A percentile compares a stretch with the other conserved stretches of the same genome.
phyloP scores from a whole-genome alignment of 1,140 invertebrate species.

The Chelonus insularis region DNA sequence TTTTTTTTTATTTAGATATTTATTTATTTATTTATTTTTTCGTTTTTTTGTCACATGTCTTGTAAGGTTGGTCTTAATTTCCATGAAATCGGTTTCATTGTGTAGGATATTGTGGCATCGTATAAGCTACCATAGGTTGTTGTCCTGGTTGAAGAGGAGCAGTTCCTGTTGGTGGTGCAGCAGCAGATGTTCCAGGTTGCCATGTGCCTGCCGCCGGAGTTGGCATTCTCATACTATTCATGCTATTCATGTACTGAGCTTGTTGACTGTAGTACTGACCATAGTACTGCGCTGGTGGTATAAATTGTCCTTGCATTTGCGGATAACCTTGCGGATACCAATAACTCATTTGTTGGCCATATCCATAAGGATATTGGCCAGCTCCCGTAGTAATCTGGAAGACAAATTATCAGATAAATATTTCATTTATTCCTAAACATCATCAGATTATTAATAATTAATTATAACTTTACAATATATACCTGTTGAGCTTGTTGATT shows the following conservation, averaged over 20 bases:
- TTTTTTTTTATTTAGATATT: constrained; percentile 1
- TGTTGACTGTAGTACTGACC: constrained; percentile 65
- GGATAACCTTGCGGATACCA: constrained; percentile 76
- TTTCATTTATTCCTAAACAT: background rate
- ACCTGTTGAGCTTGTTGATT: constrained; percentile 64
- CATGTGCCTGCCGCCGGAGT: constrained; percentile 61
- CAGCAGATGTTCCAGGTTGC: constrained; percentile 59
- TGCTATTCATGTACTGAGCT: constrained; percentile 60
- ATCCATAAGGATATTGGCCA: constrained; percentile 70
- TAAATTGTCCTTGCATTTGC: constrained; percentile 61
- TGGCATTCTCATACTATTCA: constrained; percentile 62
- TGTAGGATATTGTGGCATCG: constrained; percentile 78
- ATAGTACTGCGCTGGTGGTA: constrained; percentile 54
- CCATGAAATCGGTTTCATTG: constrained; percentile 62
- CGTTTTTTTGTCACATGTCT: constrained; percentile 6
- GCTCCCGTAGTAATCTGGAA: constrained; percentile 55
- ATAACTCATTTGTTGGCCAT: constrained; percentile 76
- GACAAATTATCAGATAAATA: too few relatives aligned
- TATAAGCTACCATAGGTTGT: constrained; percentile 73
- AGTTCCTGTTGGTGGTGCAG: constrained; percentile 57
- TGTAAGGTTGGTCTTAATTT: background rate
- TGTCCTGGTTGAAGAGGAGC: constrained; percentile 59
- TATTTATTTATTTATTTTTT: constrained; percentile 6
- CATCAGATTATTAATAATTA: background rate
- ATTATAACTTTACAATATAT: constrained; percentile 6